Evolutionary conservation across 2,888 invertebrate genomes (phyloP).

Genomic region (Pyralis farinalis): DNA sequence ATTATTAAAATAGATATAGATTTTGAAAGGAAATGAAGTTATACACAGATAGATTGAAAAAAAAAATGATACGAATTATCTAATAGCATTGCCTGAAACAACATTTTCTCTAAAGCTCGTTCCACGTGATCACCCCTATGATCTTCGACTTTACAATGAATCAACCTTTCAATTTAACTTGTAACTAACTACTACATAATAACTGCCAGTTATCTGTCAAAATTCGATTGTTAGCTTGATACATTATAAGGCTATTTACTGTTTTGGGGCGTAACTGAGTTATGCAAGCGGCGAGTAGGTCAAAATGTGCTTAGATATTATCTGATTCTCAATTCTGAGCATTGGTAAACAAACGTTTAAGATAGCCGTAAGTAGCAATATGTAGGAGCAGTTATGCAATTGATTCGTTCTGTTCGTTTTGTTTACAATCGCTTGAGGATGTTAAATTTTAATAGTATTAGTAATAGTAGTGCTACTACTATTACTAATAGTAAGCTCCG

Average conservation of each 20-base stretch:
- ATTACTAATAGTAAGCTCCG: too few relatives aligned
- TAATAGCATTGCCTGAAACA: too few relatives aligned
- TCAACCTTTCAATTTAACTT: too few relatives aligned
- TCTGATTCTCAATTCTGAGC: background rate
- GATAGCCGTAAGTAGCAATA: background rate
- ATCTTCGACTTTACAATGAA: too few relatives aligned
- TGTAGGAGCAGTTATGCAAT: background rate
- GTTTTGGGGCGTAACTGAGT: constrained; percentile 9
- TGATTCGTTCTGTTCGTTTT: too few relatives aligned
- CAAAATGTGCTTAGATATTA: constrained; percentile 2
- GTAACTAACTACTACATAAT: background rate
- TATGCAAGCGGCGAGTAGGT: constrained; percentile 17
- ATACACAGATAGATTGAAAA: too few relatives aligned
- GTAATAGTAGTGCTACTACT: too few relatives aligned
- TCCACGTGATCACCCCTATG: too few relatives aligned
- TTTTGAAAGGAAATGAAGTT: too few relatives aligned
- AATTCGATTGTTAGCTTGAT: constrained; percentile 16
- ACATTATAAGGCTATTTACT: constrained; percentile 14
- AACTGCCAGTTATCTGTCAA: constrained; percentile 5
- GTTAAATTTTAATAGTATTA: background rate
- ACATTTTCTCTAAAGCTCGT: too few relatives aligned
- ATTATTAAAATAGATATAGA: too few relatives aligned
- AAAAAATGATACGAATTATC: too few relatives aligned
- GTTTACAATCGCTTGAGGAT: background rate
- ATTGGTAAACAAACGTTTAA: background rate